Base-by-base conservation (phyloP, 2,797 vertebrate species). In the Urocyon cinereoargenteus region DNA sequence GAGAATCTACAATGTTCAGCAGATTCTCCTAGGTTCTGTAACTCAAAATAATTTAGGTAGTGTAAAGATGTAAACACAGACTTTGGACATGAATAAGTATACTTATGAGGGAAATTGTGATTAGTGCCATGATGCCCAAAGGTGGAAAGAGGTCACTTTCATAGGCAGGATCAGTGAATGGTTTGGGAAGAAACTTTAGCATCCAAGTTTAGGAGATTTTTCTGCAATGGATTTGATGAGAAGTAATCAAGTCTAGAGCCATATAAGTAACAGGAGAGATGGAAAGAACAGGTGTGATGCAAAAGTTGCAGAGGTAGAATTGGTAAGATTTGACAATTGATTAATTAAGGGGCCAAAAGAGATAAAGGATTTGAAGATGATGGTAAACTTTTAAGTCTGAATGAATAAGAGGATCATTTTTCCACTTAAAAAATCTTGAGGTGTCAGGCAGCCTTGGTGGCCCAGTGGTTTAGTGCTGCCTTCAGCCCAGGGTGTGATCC, bases 351-450 rank as follows among this genome's bases (percentile, higher is more conserved):
- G 19, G 26, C 64, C 55, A 94, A 86, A 75, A 68, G 75, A 68
- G 40, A 75, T 66, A 51, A 10, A 88, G n/a, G 57, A 78, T 85
- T 82, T 91, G 79, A 95, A 85, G 26, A 34, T 66, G 59, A 82
- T 61, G 59, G 13, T 82, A 81, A 92, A 91, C 78, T 86, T 86
- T 84, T 72, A 94, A 92, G 15, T 61, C 28, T 93, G 49, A 22
- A 62, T 93, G 55, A 97, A 81, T 59, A 34, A 36, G 45, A 88
- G 22, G 49, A 61, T 88, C 86, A 91, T 55, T 82, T 92, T 90
- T 40, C 16, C 34, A 83, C 51, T 86, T 83, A 86, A 70, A 61
- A 94, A 66, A 72, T 72, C 61, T 92, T 31, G 51, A 79, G 73
- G 49, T 92, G 26, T 61, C 73, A 89, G 72, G 55, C 2, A 82